These are phyloP conservation scores for Megaceryle alcyon DNA, from an alignment of 2,797 vertebrate genomes.

Conservation along the genomic window DNA sequence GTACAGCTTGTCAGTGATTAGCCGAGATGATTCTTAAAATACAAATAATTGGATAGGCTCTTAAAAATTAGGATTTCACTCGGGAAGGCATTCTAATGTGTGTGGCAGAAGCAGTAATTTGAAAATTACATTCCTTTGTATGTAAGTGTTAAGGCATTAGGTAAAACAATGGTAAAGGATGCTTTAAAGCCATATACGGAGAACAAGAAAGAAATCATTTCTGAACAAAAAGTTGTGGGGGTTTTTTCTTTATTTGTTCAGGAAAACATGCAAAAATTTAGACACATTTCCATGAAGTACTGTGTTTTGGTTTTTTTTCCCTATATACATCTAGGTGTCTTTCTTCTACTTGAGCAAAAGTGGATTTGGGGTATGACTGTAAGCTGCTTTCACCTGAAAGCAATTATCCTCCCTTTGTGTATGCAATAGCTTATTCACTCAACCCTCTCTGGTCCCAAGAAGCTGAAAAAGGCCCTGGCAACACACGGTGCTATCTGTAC, in stretches of 20 bases:
- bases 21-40: constrained; percentile 18
- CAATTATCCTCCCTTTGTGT: neutral
- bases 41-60: constrained; percentile 14
- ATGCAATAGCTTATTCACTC: neutral
- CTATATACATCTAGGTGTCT: fast-evolving
- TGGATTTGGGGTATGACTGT: neutral
- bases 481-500: fast-evolving
- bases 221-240: neutral
- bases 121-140: neutral
- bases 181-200: neutral
- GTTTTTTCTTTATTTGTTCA: neutral
- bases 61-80: constrained; percentile 19
- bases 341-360: neutral
- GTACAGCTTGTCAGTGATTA: constrained; percentile 15
- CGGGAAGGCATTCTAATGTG: neutral
- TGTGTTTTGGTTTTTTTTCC: fast-evolving
- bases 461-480: neutral
- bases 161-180: neutral
- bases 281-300: neutral
- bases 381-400: neutral
- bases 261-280: neutral
- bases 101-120: neutral
- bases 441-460: neutral
- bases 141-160: neutral
- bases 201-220: neutral